Conservation (phyloP, 2,888 invertebrate genomes). For the Rhaphigaster nebulosa region DNA sequence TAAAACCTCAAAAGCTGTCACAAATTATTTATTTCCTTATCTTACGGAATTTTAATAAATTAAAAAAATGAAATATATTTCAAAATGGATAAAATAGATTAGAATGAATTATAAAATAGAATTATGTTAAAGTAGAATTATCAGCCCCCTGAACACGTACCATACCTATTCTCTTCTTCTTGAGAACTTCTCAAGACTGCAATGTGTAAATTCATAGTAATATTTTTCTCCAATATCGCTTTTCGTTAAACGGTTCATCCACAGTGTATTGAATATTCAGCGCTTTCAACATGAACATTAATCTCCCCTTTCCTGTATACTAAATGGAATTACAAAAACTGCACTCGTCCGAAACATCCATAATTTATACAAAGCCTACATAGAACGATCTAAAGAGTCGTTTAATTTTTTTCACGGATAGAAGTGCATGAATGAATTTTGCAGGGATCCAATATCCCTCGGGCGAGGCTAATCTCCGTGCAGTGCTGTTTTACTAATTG, state of each 20-base stretch:
- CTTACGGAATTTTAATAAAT: no score
- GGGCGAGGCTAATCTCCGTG: background rate
- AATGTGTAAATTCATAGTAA: no score
- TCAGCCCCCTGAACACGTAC: no score
- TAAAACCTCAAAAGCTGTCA: no score
- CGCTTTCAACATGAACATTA: background rate
- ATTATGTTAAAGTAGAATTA: no score
- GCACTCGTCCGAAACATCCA: background rate
- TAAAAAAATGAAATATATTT: no score
- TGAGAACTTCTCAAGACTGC: no score
- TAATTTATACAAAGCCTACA: background rate
- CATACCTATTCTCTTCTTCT: no score
- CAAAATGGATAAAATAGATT: no score
- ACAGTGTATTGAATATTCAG: background rate
- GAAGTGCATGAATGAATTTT: background rate
- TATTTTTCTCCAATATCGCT: no score
- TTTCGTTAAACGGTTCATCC: background rate
- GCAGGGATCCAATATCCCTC: background rate
- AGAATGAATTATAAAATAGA: no score
- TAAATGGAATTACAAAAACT: background rate
- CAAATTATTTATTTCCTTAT: no score
- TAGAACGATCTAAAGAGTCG: background rate
- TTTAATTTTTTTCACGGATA: background rate
- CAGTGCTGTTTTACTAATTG: conserved; percentile 6
- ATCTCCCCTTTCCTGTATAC: background rate